Evolutionary conservation across 2,888 invertebrate genomes (phyloP), one percentile per base, ranked within the genome.

Genomic region (Cinara cedri): DNA sequence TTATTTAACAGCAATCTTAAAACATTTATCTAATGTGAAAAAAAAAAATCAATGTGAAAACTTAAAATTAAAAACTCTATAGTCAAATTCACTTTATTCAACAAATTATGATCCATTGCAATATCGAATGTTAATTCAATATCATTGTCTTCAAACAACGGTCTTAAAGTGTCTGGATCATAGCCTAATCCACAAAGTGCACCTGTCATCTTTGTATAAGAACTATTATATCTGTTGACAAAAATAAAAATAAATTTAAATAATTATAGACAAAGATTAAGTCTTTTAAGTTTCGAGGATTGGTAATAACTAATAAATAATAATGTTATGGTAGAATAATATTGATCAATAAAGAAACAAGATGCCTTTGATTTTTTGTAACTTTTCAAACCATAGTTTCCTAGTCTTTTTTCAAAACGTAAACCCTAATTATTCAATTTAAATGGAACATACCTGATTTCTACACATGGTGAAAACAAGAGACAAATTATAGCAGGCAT

Each of bases 101-200:
- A 60, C 21, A 62, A 44, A 4, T 10, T n/a, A 21, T 24, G 3
- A 51, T 78, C 78, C 1, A 95, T 88, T 78, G 91, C 90, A 0
- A 91, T 90, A 85, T 97, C 96, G 84, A 97, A 91, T 74, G 88
- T 86, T 11, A 96, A 85, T 72, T 93, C 90, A 84, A 97, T 88
- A 85, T 98, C 97, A 85, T 96, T 95, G 83, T 95, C 93, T 11
- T 91, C 91, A 86, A 91, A 92, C 75, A 91, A 86, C 0, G 95
- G 87, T 66, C 85, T 84, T 24, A 88, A 88, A 0, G 87, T 89
- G 1, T 83, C 82, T 0, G 87, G 86, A 81, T 90, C 86, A 83
- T 87, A 90, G 46, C 97, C 97, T 13, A 97, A 88, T 0, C 97
- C 97, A 86, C 95, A 95, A 49, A 97, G 87, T 16, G 93, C 91